Base-by-base conservation (phyloP, 2,888 invertebrate species). In the Cremastinae sp. region DNA sequence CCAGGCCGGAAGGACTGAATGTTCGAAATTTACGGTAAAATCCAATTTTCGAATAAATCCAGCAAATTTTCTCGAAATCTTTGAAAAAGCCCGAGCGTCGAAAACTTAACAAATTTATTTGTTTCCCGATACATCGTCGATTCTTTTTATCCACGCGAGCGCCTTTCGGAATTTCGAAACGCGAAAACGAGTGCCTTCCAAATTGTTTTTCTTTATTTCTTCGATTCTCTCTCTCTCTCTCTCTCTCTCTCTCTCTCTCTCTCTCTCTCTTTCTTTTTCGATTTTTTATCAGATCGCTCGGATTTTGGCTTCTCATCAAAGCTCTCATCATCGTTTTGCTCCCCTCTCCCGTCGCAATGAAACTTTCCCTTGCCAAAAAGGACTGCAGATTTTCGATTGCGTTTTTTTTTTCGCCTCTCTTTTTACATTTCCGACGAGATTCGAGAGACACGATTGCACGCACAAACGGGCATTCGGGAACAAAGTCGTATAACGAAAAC, bases 301-400 rank as follows among this genome's bases (percentile, higher is more conserved):
- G 38, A 20, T 20, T 47, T 22, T 28, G 43, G 34, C 36, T 12
- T 41, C 16, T 69, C 12, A 12, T 51, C 9, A 34, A 53, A 34
- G 16, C n/a, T 69, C 38, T 36, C n/a, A 47, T 38, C 34, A 0
- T 58, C 47, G n/a, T 47, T 58, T 47, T 41, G 20, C 14, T 14
- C 18, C 36, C n/a, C 20, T 36, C 14, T 12, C 38, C 14, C 5
- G 18, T n/a, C 41, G 36, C 38, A 36, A 43, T 38, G 38, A 58
- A 69, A 49, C 20, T 56, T 58, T 59, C 28, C 53, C 53, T 36
- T 53, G 51, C 59, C 61, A 62, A 61, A 70, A 36, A 47, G 47
- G 34, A 34, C 56, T 49, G 47, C 20, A 45, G 20, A 16, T 41
- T 53, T 54, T 54, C 53, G 65, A 43, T 41, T 54, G 53, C 65